phyloP scores from a whole-genome alignment of 92 coral and sea anemone genomes.

The Porites lobata region DNA sequence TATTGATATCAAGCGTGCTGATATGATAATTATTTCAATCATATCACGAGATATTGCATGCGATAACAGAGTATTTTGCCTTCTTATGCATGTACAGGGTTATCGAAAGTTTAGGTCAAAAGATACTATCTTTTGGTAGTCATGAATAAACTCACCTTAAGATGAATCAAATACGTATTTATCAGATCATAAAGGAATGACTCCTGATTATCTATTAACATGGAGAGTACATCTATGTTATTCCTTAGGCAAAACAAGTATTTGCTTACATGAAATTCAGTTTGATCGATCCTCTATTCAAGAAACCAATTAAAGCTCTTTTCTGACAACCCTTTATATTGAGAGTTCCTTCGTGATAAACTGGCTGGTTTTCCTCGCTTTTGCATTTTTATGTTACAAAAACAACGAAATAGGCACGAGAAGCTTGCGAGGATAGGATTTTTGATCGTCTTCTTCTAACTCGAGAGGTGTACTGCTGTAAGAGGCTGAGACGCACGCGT shows the following conservation, averaged over 20 bases:
- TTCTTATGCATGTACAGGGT: conserved; percentile 27
- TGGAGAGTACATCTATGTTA: not conserved
- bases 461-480: no score
- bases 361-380: no score
- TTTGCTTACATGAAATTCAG: not conserved
- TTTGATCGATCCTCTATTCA: no score
- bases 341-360: no score
- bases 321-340: no score
- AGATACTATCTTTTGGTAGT: not conserved
- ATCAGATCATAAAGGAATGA: not conserved
- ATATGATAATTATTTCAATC: conserved; percentile 44
- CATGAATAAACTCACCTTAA: conserved; percentile 35
- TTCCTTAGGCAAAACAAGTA: not conserved
- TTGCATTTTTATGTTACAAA: no score
- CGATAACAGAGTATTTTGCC: conserved; percentile 27
- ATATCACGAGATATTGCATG: conserved; percentile 37
- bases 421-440: no score
- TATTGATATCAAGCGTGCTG: conserved; percentile 48
- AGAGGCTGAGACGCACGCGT: no score
- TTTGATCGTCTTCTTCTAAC: no score
- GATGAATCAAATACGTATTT: conserved; percentile 30
- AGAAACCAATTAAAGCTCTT: no score
- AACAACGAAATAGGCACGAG: no score
- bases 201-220: not conserved
- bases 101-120: conserved; percentile 37